phyloP scores from a whole-genome alignment of 2,113 vertebrate species.

The Deroptyus accipitrinus region DNA sequence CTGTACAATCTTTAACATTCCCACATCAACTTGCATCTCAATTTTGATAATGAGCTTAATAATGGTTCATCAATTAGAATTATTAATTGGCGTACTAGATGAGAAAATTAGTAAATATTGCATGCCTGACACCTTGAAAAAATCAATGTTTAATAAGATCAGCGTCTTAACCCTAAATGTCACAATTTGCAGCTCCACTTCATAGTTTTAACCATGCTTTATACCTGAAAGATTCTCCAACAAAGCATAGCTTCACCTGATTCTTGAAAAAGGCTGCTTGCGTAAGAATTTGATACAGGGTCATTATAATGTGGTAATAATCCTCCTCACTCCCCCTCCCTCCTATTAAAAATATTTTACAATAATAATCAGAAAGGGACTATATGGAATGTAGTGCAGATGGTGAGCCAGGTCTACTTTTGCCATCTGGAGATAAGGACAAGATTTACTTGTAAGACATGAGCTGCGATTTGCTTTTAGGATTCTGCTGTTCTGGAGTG shows the following conservation, averaged over 20 bases:
- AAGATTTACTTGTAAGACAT: not conserved
- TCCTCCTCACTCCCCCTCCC: not conserved
- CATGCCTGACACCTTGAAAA: not conserved
- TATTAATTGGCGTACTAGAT: not conserved
- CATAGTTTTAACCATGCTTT: rapidly evolving
- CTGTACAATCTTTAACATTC: not conserved
- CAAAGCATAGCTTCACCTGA: not conserved
- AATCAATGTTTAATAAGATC: not conserved
- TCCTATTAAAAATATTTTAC: not conserved
- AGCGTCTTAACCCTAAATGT: not conserved
- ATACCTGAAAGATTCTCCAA: not conserved
- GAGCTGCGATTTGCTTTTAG: not conserved
- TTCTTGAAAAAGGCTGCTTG: not conserved
- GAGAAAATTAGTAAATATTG: not conserved
- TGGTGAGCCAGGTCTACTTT: not conserved
- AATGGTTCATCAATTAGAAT: not conserved
- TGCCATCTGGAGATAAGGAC: not conserved
- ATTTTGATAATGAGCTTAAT: not conserved
- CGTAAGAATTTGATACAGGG: not conserved
- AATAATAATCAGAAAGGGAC: not conserved
- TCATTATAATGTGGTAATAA: not conserved
- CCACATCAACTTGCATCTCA: not conserved
- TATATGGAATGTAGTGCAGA: no score
- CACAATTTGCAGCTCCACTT: not conserved
- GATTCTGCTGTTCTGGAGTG: not conserved